Evolutionary conservation across 2,888 invertebrate species (phyloP), one percentile per base, ranked within the genome.

Genomic region (Lacanobia oleracea): DNA sequence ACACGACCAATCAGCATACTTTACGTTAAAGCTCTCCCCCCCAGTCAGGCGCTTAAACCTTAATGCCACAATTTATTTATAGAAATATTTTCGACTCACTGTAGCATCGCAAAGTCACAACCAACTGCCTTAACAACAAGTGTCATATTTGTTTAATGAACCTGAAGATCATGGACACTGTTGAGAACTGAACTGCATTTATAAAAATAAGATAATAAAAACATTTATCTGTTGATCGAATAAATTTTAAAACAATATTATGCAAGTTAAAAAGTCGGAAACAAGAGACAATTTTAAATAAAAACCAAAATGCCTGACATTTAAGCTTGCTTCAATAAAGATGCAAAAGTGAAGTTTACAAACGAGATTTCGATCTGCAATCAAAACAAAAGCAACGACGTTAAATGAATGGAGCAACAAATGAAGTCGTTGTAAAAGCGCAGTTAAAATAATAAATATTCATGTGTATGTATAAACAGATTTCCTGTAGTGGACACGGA

Each of bases 381-480:
- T 27, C 10, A 27, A 23, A 63, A 23, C 23, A 37, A 37, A 23
- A 45, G 16, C 1, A 18, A 53, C 12, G 18, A 43, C 10, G 14
- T 56, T n/a, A 60, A 51, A 27, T n/a, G 8, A 54, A 40, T 23
- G 18, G 40, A 33, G 16, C 48, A 53, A 77, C 45, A 77, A 77
- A 56, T 69, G 8, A 56, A 61, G 3, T 16, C 10, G 50, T 45
- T 54, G 23, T 12, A 61, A 61, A 67, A 60, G 43, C 48, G 23
- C 48, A 53, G 16, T 59, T 76, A 16, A 48, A 53, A 48, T 43
- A 53, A 79, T 72, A 60, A 48, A 62, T 62, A 66, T 57, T 53
- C 33, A 62, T 65, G 40, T 48, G 7, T 51, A 27, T 53, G 45
- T 59, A 23, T 23, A 61, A 56, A 71, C 50, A 54, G 54, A 45